These are phyloP conservation scores for Sakesphorus luctuosus DNA, from an alignment of 2,113 vertebrate species.

Conservation along the genomic window DNA sequence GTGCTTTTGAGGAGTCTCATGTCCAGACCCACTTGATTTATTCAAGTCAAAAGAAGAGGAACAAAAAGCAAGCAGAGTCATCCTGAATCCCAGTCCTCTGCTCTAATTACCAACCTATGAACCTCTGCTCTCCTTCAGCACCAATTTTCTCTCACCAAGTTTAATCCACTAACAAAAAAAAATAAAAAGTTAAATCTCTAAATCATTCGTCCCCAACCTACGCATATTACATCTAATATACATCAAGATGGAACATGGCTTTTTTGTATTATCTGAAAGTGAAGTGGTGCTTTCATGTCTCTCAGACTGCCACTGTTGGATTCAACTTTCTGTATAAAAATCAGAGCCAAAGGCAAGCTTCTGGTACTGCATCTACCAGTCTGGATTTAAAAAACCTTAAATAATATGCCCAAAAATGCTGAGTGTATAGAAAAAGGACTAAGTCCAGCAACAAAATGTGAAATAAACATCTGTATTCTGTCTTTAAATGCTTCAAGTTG, in stretches of 20 bases:
- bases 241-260: background rate
- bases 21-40: background rate
- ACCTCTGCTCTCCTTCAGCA: background rate
- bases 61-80: background rate
- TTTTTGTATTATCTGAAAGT: background rate
- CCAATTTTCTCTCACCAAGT: background rate
- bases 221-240: background rate
- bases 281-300: background rate
- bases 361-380: background rate
- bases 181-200: background rate
- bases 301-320: background rate
- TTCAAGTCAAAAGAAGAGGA: background rate
- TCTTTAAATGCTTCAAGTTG: constrained; percentile 25
- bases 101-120: background rate
- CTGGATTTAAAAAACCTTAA: background rate
- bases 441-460: background rate
- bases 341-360: background rate
- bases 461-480: constrained; percentile 42
- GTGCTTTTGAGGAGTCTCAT: background rate
- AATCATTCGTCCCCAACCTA: background rate
- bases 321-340: background rate
- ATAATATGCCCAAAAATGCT: constrained; percentile 2
- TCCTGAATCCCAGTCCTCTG: background rate
- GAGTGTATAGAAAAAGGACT: background rate
- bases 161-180: background rate